Base-by-base conservation (phyloP, 2,888 invertebrate species). In the Choristoneura rosaceana region DNA sequence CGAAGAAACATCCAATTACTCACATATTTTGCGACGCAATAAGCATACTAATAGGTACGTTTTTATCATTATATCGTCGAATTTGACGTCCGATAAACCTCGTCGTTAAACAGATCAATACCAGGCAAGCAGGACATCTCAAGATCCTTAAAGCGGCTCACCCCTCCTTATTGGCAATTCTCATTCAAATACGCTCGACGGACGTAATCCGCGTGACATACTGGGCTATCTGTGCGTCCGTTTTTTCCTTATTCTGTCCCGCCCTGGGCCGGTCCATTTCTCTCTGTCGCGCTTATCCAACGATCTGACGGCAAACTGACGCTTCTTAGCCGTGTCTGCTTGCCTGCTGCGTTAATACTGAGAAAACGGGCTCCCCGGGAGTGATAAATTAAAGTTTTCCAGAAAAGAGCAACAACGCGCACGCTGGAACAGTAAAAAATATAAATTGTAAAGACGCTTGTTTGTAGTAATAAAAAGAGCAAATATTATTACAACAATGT, bases 271-370 rank as follows among this genome's bases (percentile, higher is more conserved):
- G 87, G 86, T 87, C 90, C 91, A 91, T 93, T 92, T 90, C 89
- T 92, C 92, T 91, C 88, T 89, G 92, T 93, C 92, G 86, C 85
- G 86, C 88, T 90, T 92, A 92, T 92, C 92, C 87, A 80, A 78
- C 86, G 86, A 92, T 92, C 92, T 90, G 92, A 91, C 90, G 90
- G 84, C 83, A 79, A 86, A 88, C 86, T 89, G 91, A 90, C 90
- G 87, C 87, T 84, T 90, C 89, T 87, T 87, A 83, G 86, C 84
- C 78, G 81, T 78, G 82, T 86, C 86, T 89, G 84, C 82, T 84
- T 71, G 81, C 85, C 84, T 86, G 81, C 85, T 87, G 84, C 79
- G 77, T 79, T 80, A 78, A 79, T 80, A 78, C 74, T 65, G 43
- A 63, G 69, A 60, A 68, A 71, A 74, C 74, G 63, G 70, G 68